Base-by-base conservation (phyloP, 2,113 vertebrate genomes). In the Zosterops hypoxanthus region DNA sequence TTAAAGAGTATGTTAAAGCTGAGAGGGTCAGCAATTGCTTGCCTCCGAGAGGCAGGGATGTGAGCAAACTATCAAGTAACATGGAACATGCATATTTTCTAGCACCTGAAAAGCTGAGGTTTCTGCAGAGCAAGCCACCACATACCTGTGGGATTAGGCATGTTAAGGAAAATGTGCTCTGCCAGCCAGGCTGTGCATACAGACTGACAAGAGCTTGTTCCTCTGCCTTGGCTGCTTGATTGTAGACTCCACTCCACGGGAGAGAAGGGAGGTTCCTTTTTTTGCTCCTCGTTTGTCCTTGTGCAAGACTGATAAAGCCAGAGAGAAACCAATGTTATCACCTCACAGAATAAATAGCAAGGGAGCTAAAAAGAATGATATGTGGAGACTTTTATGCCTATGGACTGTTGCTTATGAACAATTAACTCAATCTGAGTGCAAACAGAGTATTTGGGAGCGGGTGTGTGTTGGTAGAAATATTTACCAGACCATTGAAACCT, bases 61-160 rank as follows among this genome's bases (percentile, higher is more conserved):
- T 94, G 88, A 96, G 75, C 73, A 83, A 90, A 92, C 90, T 94
- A 68, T 93, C 87, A 92, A 83, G 82, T 93, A 90, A 83, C 85
- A 36, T 12, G 53, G 52, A 88, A 83, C 42, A 73, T 39, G 71
- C 81, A 77, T 93, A 92, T 93, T 96, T 96, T 60, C 68, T 56
- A 81, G 77, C 94, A 97, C 95, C 95, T 96, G 95, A 94, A 92
- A 96, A 92, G 57, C 73, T 89, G 96, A 95, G 86, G 84, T 94
- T 95, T 94, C 89, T 89, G 17, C 66, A 91, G 73, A 94, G 91
- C 73, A 91, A 96, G 78, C 84, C 94, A 87, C 93, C 34, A 84
- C 94, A 94, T 97, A 95, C 63, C 76, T 96, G 95, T 96, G 96
- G 95, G 81, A 88, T 96, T 88, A 95, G 72, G 34, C 92, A 95